Percentiles rank a stretch among this genome's conserved stretches.
phyloP scores from a whole-genome alignment of 1,140 invertebrate genomes.

The Atta texana region DNA sequence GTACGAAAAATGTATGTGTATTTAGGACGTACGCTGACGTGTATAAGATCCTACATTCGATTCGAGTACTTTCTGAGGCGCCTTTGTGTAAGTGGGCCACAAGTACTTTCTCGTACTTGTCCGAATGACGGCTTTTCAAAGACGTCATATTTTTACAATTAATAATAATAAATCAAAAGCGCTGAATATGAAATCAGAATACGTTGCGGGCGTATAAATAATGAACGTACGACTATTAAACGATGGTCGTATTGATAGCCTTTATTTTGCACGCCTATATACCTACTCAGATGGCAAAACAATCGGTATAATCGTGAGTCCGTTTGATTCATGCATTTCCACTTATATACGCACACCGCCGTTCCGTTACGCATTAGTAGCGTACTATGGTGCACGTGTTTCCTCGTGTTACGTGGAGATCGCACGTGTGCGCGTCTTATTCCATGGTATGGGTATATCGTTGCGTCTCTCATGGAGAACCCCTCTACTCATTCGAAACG shows the following conservation, averaged over 20 bases:
- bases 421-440: constrained; percentile 14
- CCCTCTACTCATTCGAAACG: constrained; percentile 74
- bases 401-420: constrained; percentile 34
- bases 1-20: constrained; percentile 24
- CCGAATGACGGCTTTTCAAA: background rate
- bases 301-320: constrained; percentile 4
- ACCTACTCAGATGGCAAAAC: background rate
- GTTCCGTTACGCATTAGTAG: constrained; percentile 27
- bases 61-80: background rate
- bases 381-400: constrained; percentile 42
- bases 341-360: background rate
- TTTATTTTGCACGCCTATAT: background rate
- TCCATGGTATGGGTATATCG: constrained; percentile 32
- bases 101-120: constrained; percentile 33
- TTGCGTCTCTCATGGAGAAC: constrained; percentile 62
- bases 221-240: background rate
- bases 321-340: constrained; percentile 34
- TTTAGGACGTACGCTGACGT: constrained; percentile 13
- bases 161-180: constrained; percentile 27
- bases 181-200: background rate
- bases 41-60: background rate
- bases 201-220: background rate
- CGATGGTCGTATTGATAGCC: background rate
- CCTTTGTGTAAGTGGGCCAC: constrained; percentile 37
- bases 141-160: background rate